These are phyloP conservation scores for Leucophenga varia DNA, from an alignment of 1,140 invertebrate genomes.

Conservation along the genomic window DNA sequence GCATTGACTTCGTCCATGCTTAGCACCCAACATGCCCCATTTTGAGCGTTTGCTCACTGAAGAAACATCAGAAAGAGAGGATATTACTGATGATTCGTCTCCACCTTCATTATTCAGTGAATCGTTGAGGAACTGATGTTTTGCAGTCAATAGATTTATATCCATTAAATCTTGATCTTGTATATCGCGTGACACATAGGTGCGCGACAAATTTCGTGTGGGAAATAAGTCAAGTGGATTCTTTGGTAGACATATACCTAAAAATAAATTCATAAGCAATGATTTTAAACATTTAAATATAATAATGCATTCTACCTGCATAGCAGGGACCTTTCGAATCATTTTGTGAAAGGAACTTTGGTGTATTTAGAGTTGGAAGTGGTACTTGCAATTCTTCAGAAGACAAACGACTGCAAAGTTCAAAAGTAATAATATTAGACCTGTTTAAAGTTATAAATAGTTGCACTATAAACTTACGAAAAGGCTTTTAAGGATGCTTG, in stretches of 20 bases:
- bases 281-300: neutral
- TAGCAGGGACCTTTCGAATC: slow-evolving; percentile 50
- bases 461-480: slow-evolving; percentile 26
- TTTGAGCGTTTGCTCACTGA: slow-evolving; percentile 40
- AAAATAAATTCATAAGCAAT: neutral
- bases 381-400: slow-evolving; percentile 40
- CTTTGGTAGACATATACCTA: slow-evolving; percentile 75
- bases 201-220: slow-evolving; percentile 44
- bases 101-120: slow-evolving; percentile 48
- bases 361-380: slow-evolving; percentile 33
- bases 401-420: slow-evolving; percentile 25
- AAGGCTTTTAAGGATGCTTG: slow-evolving; percentile 35
- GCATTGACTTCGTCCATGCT: slow-evolving; percentile 43
- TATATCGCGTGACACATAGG: slow-evolving; percentile 51
- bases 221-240: slow-evolving; percentile 72
- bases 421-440: neutral
- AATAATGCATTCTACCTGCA: slow-evolving; percentile 17
- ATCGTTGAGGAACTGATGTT: slow-evolving; percentile 44
- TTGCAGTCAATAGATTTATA: slow-evolving; percentile 34
- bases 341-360: slow-evolving; percentile 41
- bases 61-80: slow-evolving; percentile 46
- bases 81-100: slow-evolving; percentile 46
- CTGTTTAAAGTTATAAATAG: neutral
- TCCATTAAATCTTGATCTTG: slow-evolving; percentile 46
- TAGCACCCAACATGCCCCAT: slow-evolving; percentile 30